Conservation (phyloP, 1,140 invertebrate species). For the Pachyrhynchus sulphureomaculatus region DNA sequence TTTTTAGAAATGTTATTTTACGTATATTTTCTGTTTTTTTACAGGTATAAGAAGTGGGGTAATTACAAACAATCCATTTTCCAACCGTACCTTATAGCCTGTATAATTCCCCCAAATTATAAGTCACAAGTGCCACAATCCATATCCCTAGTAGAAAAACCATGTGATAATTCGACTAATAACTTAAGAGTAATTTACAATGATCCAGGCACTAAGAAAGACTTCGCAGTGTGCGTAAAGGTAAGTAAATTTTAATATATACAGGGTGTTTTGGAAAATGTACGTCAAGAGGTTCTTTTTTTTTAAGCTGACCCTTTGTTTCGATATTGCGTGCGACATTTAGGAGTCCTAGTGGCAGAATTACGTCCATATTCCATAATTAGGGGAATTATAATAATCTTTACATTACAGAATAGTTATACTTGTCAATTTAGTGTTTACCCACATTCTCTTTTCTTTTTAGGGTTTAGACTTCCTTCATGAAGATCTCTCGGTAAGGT, state of each 20-base stretch:
- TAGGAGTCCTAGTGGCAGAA: too few species aligned
- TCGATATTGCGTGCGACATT: too few species aligned
- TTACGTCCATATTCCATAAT: too few species aligned
- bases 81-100: slow-evolving; percentile 88
- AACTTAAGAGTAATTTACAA: slow-evolving; percentile 86
- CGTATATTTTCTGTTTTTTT: background rate
- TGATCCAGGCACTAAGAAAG: slow-evolving; percentile 68
- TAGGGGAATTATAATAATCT: too few species aligned
- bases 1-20: too few species aligned
- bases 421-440: too few species aligned
- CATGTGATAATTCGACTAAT: slow-evolving; percentile 82
- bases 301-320: too few species aligned
- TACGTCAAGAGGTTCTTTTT: too few species aligned
- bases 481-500: slow-evolving; percentile 83
- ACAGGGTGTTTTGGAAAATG: too few species aligned
- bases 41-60: slow-evolving; percentile 81
- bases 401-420: too few species aligned
- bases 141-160: slow-evolving; percentile 78
- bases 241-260: slow-evolving; percentile 2
- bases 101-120: slow-evolving; percentile 76
- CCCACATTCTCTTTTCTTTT: too few species aligned
- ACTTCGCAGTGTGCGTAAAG: slow-evolving; percentile 91
- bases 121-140: slow-evolving; percentile 76
- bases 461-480: slow-evolving; percentile 87
- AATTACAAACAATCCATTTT: slow-evolving; percentile 91